These are phyloP conservation scores for Acyrthosiphon pisum DNA, from an alignment of 1,140 invertebrate species.

Conservation along the genomic window DNA sequence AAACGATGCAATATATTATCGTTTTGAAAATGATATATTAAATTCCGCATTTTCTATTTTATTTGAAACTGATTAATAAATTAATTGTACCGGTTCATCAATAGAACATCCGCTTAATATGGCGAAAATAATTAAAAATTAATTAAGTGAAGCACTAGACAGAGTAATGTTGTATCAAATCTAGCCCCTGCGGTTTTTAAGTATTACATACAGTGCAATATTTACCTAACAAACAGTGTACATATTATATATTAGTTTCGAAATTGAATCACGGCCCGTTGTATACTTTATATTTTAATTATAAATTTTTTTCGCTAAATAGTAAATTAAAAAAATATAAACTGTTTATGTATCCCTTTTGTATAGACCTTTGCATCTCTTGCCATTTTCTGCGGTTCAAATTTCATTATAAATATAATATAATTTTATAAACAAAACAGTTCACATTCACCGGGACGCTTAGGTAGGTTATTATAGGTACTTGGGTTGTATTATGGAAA, in stretches of 20 bases:
- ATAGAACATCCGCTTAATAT: not conserved
- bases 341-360: not conserved
- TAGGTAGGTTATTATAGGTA: not conserved
- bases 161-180: not conserved
- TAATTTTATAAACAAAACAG: not conserved
- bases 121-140: not conserved
- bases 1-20: too few relatives aligned
- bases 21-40: too few relatives aligned
- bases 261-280: not conserved
- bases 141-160: not conserved
- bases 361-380: not conserved
- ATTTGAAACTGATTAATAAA: not conserved
- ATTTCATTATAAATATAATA: constrained; percentile 3
- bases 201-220: not conserved
- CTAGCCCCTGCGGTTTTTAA: not conserved
- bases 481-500: not conserved
- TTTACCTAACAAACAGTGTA: not conserved
- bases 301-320: not conserved
- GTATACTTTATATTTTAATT: not conserved
- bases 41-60: too few relatives aligned
- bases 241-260: not conserved
- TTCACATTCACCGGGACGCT: not conserved
- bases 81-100: not conserved
- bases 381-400: not conserved
- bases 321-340: not conserved